Percentiles rank a stretch among this genome's conserved stretches.
Conservation (phyloP, 2,113 vertebrate species). For the Otocyon megalotis region DNA sequence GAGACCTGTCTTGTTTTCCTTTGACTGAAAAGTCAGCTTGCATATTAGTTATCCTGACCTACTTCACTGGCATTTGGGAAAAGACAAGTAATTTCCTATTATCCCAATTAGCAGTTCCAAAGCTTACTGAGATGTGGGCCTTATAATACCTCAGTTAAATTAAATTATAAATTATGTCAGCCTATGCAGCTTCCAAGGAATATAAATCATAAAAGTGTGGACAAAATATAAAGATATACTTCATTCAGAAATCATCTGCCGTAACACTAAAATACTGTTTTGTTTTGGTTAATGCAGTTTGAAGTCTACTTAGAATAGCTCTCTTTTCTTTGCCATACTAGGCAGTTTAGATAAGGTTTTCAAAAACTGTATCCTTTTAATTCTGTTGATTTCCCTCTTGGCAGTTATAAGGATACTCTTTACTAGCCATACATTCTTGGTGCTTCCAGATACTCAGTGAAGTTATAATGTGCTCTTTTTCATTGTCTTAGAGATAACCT, state of each 20-base stretch:
- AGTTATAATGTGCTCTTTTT: constrained; percentile 57
- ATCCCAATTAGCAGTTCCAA: constrained; percentile 70
- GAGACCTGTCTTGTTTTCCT: constrained; percentile 74
- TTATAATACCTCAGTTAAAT: constrained; percentile 62
- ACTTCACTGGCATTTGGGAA: constrained; percentile 73
- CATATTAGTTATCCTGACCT: constrained; percentile 79
- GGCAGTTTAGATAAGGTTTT: constrained; percentile 57
- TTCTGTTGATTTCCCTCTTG: constrained; percentile 44
- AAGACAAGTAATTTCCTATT: constrained; percentile 78
- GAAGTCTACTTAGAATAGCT: constrained; percentile 43
- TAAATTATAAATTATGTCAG: constrained; percentile 70
- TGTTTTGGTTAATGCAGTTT: constrained; percentile 59
- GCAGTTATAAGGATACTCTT: constrained; percentile 55
- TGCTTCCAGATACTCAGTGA: neutral
- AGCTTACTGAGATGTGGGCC: constrained; percentile 44
- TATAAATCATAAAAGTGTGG: constrained; percentile 58
- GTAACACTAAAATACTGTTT: constrained; percentile 50
- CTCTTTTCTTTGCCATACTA: constrained; percentile 43
- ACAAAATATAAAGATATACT: constrained; percentile 62
- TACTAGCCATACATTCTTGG: constrained; percentile 1
- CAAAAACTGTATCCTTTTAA: constrained; percentile 51
- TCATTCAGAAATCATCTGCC: constrained; percentile 59
- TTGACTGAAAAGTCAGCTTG: constrained; percentile 76
- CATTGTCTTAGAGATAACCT: constrained; percentile 37
- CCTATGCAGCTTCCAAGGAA: constrained; percentile 27